Percentiles rank a stretch among this genome's conserved stretches.
These are phyloP conservation scores for Cynodonichthys magdalenae DNA, from an alignment of 2,797 vertebrate genomes.

Conservation along the genomic window DNA sequence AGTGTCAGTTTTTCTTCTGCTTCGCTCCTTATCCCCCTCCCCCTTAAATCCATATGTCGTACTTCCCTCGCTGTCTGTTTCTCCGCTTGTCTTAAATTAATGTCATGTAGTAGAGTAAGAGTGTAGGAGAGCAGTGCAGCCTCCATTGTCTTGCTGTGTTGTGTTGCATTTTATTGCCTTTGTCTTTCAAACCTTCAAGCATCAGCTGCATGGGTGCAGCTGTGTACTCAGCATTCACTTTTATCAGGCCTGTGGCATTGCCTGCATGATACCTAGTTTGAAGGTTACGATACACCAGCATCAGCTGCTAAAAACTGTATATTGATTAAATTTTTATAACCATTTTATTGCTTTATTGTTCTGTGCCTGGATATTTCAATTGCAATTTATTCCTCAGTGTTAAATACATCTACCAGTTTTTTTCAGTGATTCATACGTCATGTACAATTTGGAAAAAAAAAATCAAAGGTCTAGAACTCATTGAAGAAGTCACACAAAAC, in stretches of 20 bases:
- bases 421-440: not conserved
- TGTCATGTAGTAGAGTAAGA: slow-evolving; percentile 48
- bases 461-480: too few relatives aligned
- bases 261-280: slow-evolving; percentile 51
- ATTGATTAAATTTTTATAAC: slow-evolving; percentile 56
- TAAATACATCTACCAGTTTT: slow-evolving; percentile 2
- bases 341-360: slow-evolving; percentile 55
- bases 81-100: slow-evolving; percentile 48
- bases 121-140: slow-evolving; percentile 31
- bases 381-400: slow-evolving; percentile 17
- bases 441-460: too few relatives aligned
- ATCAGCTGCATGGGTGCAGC: slow-evolving; percentile 62
- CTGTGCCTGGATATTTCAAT: slow-evolving; percentile 34
- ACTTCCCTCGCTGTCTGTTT: slow-evolving; percentile 30
- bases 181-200: slow-evolving; percentile 72
- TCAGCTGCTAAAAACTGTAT: slow-evolving; percentile 37
- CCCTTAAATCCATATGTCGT: slow-evolving; percentile 42
- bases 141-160: slow-evolving; percentile 45
- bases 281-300: slow-evolving; percentile 52
- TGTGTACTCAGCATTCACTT: slow-evolving; percentile 56
- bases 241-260: slow-evolving; percentile 55
- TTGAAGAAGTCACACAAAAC: too few relatives aligned
- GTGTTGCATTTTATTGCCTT: slow-evolving; percentile 65
- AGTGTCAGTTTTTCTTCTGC: slow-evolving; percentile 52
- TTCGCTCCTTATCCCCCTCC: slow-evolving; percentile 22